A percentile compares a stretch with the other conserved stretches of the same genome.
These are phyloP conservation scores for Rhogogaster chlorosoma DNA, from an alignment of 2,888 invertebrate genomes.

Conservation along the genomic window DNA sequence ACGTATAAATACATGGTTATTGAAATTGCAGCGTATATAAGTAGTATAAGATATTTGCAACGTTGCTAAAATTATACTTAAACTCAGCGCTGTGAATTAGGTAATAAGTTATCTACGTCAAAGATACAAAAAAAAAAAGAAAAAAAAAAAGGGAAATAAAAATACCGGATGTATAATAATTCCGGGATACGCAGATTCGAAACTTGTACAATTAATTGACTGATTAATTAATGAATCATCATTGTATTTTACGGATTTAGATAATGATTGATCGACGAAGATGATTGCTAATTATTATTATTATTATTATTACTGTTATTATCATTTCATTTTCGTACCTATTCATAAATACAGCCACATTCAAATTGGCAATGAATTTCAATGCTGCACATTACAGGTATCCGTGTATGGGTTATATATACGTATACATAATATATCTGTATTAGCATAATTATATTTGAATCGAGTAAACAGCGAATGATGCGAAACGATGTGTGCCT, in stretches of 20 bases:
- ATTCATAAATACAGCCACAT: neutral
- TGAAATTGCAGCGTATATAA: neutral
- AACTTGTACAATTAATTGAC: neutral
- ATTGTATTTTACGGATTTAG: too few relatives aligned
- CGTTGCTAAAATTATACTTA: neutral
- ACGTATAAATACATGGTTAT: neutral
- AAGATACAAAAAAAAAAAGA: neutral
- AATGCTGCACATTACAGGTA: neutral
- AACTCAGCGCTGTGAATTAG: neutral
- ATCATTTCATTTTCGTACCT: neutral
- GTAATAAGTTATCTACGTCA: neutral
- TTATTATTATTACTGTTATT: neutral
- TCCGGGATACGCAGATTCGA: neutral
- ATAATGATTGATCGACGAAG: too few relatives aligned
- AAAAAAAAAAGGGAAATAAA: neutral
- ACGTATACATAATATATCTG: neutral
- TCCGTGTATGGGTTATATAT: neutral
- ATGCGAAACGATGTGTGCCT: neutral
- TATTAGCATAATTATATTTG: constrained; percentile 1
- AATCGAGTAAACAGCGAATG: neutral
- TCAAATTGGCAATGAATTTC: constrained; percentile 1
- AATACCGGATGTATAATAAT: neutral
- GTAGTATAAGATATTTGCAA: neutral
- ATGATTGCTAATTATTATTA: neutral
- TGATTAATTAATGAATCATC: neutral